Conservation (phyloP, 2,113 vertebrate species). For the Rhipidura dahli region DNA sequence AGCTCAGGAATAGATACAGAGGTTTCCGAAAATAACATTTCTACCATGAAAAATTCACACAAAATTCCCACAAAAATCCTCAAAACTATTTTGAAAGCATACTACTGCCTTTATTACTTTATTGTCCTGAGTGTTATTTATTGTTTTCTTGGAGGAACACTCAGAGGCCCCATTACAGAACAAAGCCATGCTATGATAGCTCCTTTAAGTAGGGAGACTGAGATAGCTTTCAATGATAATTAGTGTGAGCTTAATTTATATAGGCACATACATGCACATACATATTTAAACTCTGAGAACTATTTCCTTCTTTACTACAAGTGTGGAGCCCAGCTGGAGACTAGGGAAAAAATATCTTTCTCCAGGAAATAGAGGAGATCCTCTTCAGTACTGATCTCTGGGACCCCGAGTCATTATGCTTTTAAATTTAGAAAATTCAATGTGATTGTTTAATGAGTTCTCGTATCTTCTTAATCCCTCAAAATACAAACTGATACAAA, state of each 20-base stretch:
- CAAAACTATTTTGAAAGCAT: background rate
- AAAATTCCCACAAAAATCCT: background rate
- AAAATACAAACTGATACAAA: fast-evolving
- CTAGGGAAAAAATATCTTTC: background rate
- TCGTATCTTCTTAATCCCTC: background rate
- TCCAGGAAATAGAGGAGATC: background rate
- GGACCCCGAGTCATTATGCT: background rate
- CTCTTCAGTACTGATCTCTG: background rate
- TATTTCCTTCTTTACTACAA: background rate
- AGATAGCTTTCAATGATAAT: background rate
- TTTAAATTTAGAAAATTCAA: background rate
- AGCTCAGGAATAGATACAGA: background rate
- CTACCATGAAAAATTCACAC: background rate
- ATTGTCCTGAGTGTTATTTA: background rate
- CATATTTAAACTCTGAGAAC: background rate
- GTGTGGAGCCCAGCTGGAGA: background rate
- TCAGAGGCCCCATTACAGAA: background rate
- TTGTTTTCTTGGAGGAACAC: background rate
- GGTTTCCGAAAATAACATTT: background rate
- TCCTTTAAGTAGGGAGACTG: background rate
- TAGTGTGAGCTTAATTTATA: background rate
- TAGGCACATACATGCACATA: background rate
- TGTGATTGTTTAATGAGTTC: background rate
- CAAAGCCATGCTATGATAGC: background rate
- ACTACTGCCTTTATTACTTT: background rate